Conservation (phyloP, 23 tunicate genomes). For the Corella eumyota region DNA sequence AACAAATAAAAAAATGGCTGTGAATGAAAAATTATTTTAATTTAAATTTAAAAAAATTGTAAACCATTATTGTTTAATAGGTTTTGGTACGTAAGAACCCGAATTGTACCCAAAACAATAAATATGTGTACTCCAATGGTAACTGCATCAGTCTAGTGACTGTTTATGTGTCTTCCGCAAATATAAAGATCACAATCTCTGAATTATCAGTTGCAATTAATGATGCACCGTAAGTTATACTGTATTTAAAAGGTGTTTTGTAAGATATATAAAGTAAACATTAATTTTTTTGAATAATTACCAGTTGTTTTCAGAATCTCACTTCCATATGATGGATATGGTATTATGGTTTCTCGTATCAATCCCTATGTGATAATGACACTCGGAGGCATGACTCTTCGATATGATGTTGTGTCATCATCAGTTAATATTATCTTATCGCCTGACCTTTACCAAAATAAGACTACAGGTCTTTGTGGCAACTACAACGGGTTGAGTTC, state of each 20-base stretch:
- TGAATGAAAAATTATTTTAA: too few species aligned
- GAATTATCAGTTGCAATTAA: constrained; percentile 12
- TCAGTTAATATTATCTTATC: constrained; percentile 31
- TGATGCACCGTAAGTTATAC: constrained; percentile 5
- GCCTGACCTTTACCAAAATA: constrained; percentile 22
- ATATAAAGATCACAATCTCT: constrained; percentile 17
- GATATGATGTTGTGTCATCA: constrained; percentile 23
- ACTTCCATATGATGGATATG: constrained; percentile 39
- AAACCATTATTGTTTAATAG: constrained; percentile 1
- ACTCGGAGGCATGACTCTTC: constrained; percentile 30
- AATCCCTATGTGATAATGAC: constrained; percentile 16
- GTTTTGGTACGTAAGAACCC: constrained; percentile 41
- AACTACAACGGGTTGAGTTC: constrained; percentile 21
- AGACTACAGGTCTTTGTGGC: constrained; percentile 44
- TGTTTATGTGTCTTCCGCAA: constrained; percentile 17
- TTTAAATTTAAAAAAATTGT: not conserved
- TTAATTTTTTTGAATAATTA: not conserved
- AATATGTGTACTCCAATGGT: constrained; percentile 10
- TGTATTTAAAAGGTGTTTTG: not conserved
- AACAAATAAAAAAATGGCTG: not conserved
- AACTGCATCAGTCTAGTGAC: constrained; percentile 20
- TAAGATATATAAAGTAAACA: not conserved
- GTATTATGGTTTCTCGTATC: constrained; percentile 11
- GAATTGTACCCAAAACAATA: constrained; percentile 12
- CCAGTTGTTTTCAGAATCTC: constrained; percentile 12